phyloP scores from a whole-genome alignment of 2,113 vertebrate species.

The Benitochromis conjunctus region DNA sequence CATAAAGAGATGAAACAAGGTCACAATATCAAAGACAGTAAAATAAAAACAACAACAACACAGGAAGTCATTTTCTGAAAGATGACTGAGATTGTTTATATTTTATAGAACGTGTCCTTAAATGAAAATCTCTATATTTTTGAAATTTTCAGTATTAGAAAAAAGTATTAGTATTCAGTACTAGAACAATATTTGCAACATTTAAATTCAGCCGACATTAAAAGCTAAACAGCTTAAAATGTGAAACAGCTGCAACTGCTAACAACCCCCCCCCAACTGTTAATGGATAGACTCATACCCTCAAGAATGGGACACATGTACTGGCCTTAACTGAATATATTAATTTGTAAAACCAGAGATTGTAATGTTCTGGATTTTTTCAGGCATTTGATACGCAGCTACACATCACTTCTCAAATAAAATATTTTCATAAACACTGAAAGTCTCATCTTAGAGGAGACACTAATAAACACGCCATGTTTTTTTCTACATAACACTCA shows the following conservation, averaged over 20 bases:
- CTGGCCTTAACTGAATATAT: not conserved
- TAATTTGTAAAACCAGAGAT: not conserved
- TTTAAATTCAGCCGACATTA: not conserved
- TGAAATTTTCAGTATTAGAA: not conserved
- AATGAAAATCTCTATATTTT: not conserved
- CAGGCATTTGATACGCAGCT: not conserved
- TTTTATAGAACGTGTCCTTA: not conserved
- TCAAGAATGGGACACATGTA: not conserved
- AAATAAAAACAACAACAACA: not conserved
- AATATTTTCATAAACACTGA: not conserved
- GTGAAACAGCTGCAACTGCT: not conserved
- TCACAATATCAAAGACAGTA: not conserved
- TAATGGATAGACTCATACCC: not conserved
- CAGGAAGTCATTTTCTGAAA: not conserved
- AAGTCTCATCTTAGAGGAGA: not conserved
- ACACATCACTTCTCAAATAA: not conserved
- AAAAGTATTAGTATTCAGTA: too few species aligned
- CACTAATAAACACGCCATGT: not conserved
- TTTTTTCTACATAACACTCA: not conserved
- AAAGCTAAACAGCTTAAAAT: not conserved
- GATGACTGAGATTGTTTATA: not conserved
- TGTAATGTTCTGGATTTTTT: not conserved
- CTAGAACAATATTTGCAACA: accelerated
- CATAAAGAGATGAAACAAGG: not conserved
- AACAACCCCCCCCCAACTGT: not conserved